phyloP scores from a whole-genome alignment of 2,888 invertebrate genomes.

The Mongoloraphidia duomilia region DNA sequence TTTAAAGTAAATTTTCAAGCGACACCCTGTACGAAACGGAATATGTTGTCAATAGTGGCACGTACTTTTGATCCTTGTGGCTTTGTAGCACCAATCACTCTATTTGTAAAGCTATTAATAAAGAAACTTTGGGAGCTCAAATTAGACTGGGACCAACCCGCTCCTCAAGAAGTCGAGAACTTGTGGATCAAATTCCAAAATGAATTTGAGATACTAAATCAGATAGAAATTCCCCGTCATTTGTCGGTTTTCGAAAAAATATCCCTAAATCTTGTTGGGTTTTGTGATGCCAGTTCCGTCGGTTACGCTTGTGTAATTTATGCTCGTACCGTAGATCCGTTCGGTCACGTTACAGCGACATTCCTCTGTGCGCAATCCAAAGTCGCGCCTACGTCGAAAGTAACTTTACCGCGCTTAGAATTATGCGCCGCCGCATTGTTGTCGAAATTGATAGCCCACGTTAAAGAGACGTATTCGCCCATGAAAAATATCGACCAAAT shows the following conservation, averaged over 20 bases:
- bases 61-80: slow-evolving; percentile 8
- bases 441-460: not conserved
- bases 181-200: not conserved
- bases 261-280: not conserved
- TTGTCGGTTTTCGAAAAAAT: not conserved
- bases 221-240: not conserved
- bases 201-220: not conserved
- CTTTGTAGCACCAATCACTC: slow-evolving; percentile 5
- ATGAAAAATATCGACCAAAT: not conserved
- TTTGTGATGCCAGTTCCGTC: not conserved
- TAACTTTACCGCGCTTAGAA: slow-evolving; percentile 2
- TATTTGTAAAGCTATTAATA: slow-evolving; percentile 6
- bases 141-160: not conserved
- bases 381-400: not conserved
- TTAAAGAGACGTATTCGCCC: not conserved
- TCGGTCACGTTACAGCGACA: not conserved
- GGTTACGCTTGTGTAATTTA: not conserved
- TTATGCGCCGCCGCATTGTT: not conserved
- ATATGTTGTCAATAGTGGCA: slow-evolving; percentile 1
- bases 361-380: not conserved
- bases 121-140: not conserved
- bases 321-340: not conserved
- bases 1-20: not conserved
- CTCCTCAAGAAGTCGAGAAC: not conserved
- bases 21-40: not conserved